Conservation (phyloP, 2,888 invertebrate genomes). For the Aproaerema taeniolella region DNA sequence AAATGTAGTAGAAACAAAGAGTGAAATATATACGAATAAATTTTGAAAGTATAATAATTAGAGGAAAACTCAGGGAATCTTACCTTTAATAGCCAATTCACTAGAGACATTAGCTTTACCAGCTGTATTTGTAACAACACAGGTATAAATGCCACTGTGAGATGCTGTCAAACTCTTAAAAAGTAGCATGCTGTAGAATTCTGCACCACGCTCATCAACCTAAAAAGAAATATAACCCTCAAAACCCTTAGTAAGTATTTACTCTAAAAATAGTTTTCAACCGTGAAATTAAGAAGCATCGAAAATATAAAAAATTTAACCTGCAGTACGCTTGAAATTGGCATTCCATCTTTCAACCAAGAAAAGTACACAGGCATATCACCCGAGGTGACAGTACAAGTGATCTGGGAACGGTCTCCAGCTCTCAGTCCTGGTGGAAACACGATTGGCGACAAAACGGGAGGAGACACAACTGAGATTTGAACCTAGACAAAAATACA, state of each 20-base stretch:
- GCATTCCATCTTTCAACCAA: constrained; percentile 80
- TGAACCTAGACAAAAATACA: constrained; percentile 53
- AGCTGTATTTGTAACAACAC: constrained; percentile 84
- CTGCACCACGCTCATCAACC: constrained; percentile 82
- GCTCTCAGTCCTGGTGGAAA: constrained; percentile 88
- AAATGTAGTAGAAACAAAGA: too few species aligned
- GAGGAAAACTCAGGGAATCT: constrained; percentile 14
- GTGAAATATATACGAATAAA: too few species aligned
- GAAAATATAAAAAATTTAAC: constrained; percentile 45
- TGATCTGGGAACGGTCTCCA: constrained; percentile 87
- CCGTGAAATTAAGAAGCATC: too few species aligned
- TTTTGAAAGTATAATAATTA: not conserved
- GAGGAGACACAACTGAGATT: constrained; percentile 78
- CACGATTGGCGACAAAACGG: constrained; percentile 89
- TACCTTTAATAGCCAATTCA: constrained; percentile 85
- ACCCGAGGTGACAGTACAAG: constrained; percentile 88
- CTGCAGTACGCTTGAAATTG: constrained; percentile 80
- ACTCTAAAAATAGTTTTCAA: too few species aligned
- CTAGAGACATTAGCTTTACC: constrained; percentile 85
- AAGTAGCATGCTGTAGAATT: constrained; percentile 84
- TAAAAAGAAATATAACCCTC: too few species aligned
- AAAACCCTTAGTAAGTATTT: too few species aligned
- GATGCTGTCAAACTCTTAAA: constrained; percentile 83
- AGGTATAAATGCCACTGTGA: constrained; percentile 84
- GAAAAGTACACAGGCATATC: constrained; percentile 82